Percentiles rank a stretch among this genome's conserved stretches.
These are phyloP conservation scores for Natrix natrix DNA, from an alignment of 2,797 vertebrate genomes.

Conservation along the genomic window DNA sequence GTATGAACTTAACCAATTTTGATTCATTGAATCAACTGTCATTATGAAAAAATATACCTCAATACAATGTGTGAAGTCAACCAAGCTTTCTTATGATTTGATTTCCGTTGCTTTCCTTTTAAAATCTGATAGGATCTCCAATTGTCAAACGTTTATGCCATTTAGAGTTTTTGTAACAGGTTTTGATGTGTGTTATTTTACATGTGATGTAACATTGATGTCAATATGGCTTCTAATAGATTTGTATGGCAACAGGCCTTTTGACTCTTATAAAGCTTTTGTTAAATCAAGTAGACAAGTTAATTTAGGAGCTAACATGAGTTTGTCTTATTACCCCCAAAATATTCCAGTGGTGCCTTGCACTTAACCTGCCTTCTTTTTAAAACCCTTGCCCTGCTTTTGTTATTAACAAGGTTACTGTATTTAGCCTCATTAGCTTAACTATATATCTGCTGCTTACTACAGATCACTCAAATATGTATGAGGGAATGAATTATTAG, in stretches of 20 bases:
- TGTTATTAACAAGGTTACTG: constrained; percentile 19
- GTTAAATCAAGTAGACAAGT: constrained; percentile 10
- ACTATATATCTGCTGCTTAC: constrained; percentile 27
- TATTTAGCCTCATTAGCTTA: constrained; percentile 43
- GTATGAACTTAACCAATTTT: neutral
- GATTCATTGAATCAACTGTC: neutral
- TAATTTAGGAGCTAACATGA: neutral
- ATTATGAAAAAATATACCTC: neutral
- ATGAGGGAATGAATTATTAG: constrained; percentile 49
- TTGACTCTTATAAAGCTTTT: neutral
- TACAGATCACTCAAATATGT: constrained; percentile 44
- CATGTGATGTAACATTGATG: neutral
- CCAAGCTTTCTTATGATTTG: neutral
- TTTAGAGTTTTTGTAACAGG: neutral
- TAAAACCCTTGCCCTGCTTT: neutral
- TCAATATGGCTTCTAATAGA: neutral
- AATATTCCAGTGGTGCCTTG: neutral
- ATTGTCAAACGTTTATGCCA: too few species aligned
- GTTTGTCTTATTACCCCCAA: neutral
- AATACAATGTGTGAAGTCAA: neutral
- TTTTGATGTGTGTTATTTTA: neutral
- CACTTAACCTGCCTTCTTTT: neutral
- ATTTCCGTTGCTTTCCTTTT: neutral
- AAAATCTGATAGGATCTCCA: neutral
- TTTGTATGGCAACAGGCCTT: neutral